Evolutionary conservation across 1,140 invertebrate species (phyloP).

Genomic region (Nasonia giraulti): DNA sequence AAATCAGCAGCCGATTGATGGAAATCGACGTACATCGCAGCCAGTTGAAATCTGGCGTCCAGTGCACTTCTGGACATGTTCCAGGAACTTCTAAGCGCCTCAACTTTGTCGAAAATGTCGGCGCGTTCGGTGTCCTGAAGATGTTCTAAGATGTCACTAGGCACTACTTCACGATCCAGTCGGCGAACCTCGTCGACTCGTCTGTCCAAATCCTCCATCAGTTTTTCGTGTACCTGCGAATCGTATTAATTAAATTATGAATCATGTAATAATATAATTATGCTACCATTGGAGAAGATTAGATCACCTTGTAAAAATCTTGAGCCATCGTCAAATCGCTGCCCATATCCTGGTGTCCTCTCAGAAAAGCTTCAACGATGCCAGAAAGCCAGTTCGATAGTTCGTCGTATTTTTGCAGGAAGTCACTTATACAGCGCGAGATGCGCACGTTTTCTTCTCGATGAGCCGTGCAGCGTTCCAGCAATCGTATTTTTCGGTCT

Average conservation of each 20-base stretch:
- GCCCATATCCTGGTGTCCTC: conserved; percentile 85
- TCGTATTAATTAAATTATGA: not conserved
- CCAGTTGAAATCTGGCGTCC: conserved; percentile 79
- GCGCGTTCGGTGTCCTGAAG: conserved; percentile 79
- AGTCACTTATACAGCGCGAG: conserved; percentile 80
- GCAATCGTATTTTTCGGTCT: conserved; percentile 81
- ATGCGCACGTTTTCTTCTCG: conserved; percentile 83
- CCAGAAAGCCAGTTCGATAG: conserved; percentile 83
- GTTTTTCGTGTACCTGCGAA: conserved; percentile 81
- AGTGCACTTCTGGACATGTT: conserved; percentile 78
- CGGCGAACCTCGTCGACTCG: conserved; percentile 64
- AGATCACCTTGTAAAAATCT: conserved; percentile 78
- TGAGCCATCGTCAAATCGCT: conserved; percentile 80
- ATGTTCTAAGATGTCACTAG: conserved; percentile 80
- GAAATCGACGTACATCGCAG: conserved; percentile 83
- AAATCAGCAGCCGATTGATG: conserved; percentile 82
- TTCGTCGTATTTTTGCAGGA: conserved; percentile 82
- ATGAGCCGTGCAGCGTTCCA: conserved; percentile 81
- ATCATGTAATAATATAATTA: not conserved
- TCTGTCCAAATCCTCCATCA: conserved; percentile 85
- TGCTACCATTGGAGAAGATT: not conserved
- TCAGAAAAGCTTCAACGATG: conserved; percentile 83
- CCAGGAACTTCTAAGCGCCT: conserved; percentile 79
- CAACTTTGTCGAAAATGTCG: conserved; percentile 80
- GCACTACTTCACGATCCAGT: conserved; percentile 79